phyloP scores from a whole-genome alignment of 2,888 invertebrate genomes.

The Augochlorella aurata region DNA sequence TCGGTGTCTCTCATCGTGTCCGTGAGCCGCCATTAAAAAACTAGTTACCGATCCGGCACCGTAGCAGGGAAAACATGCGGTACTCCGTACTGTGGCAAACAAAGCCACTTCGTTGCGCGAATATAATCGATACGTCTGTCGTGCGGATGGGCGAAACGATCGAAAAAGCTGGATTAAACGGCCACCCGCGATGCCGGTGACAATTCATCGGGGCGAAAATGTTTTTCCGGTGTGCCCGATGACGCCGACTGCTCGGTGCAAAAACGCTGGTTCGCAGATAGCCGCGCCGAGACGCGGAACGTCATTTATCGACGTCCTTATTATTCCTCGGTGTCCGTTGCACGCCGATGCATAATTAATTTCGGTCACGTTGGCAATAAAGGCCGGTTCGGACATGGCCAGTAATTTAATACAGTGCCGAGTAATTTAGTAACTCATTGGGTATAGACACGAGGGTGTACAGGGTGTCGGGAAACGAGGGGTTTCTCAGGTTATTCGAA shows the following conservation, averaged over 20 bases:
- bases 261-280: background rate
- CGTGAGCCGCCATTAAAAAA: constrained; percentile 52
- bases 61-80: constrained; percentile 39
- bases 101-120: constrained; percentile 52
- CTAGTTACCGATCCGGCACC: constrained; percentile 32
- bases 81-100: constrained; percentile 42
- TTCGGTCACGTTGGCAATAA: too few species aligned
- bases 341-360: too few species aligned
- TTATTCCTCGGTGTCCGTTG: too few species aligned
- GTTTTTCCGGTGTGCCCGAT: constrained; percentile 17
- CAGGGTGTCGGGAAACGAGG: too few species aligned
- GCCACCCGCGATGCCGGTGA: constrained; percentile 40
- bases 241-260: constrained; percentile 17
- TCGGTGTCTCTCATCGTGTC: constrained; percentile 33
- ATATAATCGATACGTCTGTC: constrained; percentile 61
- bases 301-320: too few species aligned
- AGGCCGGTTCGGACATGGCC: too few species aligned
- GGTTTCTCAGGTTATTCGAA: too few species aligned
- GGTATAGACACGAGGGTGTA: too few species aligned
- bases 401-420: too few species aligned
- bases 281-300: background rate
- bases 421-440: too few species aligned
- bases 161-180: constrained; percentile 58
- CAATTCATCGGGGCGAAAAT: constrained; percentile 47
- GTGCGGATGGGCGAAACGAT: constrained; percentile 41